phyloP scores from a whole-genome alignment of 2,113 vertebrate species.

The Engystomops pustulosus region DNA sequence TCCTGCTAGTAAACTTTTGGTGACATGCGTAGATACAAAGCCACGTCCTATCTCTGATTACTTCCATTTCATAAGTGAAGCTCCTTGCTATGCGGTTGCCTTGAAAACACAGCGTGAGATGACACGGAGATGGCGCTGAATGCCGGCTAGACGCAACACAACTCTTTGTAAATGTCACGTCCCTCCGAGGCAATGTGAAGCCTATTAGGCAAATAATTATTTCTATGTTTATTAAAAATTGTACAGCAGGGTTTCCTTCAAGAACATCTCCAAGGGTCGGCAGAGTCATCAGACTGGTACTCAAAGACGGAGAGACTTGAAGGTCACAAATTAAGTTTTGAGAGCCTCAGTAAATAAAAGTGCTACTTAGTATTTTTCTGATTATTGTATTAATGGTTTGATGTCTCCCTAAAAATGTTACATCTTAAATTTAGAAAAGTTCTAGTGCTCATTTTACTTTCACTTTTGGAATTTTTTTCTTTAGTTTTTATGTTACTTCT shows the following conservation, averaged over 20 bases:
- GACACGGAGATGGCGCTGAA: conserved; percentile 60
- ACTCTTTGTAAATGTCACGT: conserved; percentile 71
- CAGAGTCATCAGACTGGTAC: neutral
- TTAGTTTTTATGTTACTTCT: too few relatives aligned
- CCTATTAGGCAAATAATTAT: conserved; percentile 68
- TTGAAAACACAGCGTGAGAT: conserved; percentile 44
- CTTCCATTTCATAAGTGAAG: neutral
- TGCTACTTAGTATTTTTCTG: neutral
- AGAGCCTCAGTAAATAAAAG: neutral
- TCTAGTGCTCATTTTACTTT: too few relatives aligned
- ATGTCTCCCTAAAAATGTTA: rapidly evolving
- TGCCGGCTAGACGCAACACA: conserved; percentile 39
- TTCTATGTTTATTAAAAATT: conserved; percentile 61
- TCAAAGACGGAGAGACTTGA: neutral
- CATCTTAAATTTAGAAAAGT: too few relatives aligned
- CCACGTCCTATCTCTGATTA: neutral
- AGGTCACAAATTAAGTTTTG: neutral
- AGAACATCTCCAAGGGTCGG: conserved; percentile 54
- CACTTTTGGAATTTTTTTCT: too few relatives aligned
- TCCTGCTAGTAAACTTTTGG: neutral
- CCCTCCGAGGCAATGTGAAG: conserved; percentile 63
- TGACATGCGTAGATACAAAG: neutral
- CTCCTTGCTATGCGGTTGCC: neutral
- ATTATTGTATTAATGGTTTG: neutral
- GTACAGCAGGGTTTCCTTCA: conserved; percentile 57